phyloP scores from a whole-genome alignment of 2,888 invertebrate species.

The Torymus aiolomorphi region DNA sequence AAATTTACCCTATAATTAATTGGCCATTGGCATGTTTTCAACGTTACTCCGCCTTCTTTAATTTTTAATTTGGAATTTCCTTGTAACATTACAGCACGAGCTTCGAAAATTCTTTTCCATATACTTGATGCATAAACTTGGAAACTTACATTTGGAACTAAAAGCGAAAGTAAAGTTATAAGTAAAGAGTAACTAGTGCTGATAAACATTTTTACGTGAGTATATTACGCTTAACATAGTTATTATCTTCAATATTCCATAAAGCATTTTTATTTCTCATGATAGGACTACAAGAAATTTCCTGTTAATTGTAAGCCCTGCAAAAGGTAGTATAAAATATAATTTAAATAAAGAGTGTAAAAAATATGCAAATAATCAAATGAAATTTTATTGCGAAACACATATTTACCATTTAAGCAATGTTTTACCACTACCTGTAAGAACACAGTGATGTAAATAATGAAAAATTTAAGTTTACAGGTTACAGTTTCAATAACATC shows the following conservation, averaged over 20 bases:
- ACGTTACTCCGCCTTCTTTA: conserved; percentile 96
- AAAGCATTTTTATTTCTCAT: conserved; percentile 88
- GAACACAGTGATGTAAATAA: conserved; percentile 90
- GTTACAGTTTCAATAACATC: conserved; percentile 88
- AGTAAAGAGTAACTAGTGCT: conserved; percentile 12
- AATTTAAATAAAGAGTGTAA: too few relatives aligned
- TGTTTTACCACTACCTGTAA: conserved; percentile 93
- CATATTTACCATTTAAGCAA: conserved; percentile 88
- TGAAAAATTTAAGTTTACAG: conserved; percentile 90
- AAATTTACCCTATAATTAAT: conserved; percentile 94
- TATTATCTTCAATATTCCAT: conserved; percentile 97
- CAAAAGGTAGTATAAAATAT: too few relatives aligned
- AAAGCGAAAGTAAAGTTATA: conserved; percentile 59
- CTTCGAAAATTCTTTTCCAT: conserved; percentile 94
- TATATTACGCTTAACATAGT: conserved; percentile 85
- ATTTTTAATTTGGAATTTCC: conserved; percentile 97
- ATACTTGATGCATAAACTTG: conserved; percentile 92
- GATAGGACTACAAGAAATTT: conserved; percentile 96
- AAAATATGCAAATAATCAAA: too few relatives aligned
- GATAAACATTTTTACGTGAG: not conserved
- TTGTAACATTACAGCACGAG: conserved; percentile 97
- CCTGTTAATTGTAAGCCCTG: conserved; percentile 95
- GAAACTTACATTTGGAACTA: conserved; percentile 95
- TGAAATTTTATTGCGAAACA: not conserved
- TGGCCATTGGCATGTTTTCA: conserved; percentile 98